Evolutionary conservation across 2,113 vertebrate species (phyloP).

Genomic region (Chiloscyllium plagiosum): DNA sequence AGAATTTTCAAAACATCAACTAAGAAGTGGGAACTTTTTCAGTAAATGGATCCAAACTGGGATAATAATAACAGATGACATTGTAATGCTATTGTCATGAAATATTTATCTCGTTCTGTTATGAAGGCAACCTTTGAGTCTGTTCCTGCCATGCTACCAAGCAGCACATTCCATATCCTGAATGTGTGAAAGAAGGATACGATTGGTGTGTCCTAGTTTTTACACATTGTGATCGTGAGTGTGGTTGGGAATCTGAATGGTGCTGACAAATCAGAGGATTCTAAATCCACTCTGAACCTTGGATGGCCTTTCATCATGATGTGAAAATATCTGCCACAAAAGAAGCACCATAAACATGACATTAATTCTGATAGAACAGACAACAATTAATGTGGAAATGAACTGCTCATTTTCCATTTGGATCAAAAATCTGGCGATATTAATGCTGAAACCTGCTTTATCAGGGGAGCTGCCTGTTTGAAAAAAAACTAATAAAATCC

Average conservation of each 20-base stretch:
- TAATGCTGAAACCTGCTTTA: background rate
- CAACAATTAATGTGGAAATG: background rate
- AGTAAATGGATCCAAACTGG: background rate
- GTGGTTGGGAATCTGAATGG: background rate
- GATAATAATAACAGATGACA: background rate
- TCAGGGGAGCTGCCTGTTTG: background rate
- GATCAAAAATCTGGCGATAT: background rate
- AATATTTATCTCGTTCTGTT: background rate
- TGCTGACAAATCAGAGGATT: background rate
- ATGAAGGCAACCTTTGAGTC: too few species aligned
- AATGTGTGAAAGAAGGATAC: too few species aligned
- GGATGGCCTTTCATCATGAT: background rate
- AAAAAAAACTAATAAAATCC: conserved; percentile 10
- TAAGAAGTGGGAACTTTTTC: background rate
- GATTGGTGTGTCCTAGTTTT: too few species aligned
- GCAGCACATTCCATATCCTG: too few species aligned
- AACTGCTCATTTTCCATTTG: background rate
- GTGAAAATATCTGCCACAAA: background rate
- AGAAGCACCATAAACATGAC: too few species aligned
- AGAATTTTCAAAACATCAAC: background rate
- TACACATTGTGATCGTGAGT: background rate
- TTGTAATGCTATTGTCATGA: background rate
- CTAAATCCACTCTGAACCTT: background rate
- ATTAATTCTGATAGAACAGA: background rate
- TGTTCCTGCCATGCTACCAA: background rate